Conservation (phyloP, 2,113 vertebrate species). For the Entosphenus tridentatus region DNA sequence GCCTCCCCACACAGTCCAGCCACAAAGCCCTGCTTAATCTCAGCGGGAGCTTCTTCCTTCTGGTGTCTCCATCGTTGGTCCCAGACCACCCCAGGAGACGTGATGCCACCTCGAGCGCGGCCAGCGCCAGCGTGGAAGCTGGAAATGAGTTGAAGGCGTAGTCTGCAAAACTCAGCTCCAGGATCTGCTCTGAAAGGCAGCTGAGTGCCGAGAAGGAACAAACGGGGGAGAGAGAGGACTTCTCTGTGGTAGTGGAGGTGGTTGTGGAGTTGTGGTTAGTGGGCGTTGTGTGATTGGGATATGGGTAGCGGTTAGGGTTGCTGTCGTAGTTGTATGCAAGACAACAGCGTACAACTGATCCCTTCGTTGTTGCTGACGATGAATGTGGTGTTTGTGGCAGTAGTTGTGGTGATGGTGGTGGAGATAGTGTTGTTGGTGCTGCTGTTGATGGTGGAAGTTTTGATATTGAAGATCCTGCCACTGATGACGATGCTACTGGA, state of each 20-base stretch:
- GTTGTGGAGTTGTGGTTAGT: no score
- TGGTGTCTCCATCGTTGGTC: conserved; percentile 12
- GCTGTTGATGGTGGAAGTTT: no score
- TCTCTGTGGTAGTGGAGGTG: no score
- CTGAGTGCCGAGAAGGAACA: no score
- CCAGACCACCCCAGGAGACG: conserved; percentile 22
- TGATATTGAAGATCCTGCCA: neutral
- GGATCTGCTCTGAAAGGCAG: conserved; percentile 31
- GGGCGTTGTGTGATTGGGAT: no score
- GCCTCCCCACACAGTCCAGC: conserved; percentile 36
- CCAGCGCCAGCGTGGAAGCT: conserved; percentile 46
- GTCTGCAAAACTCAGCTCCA: conserved; percentile 62
- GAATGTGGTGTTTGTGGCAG: neutral
- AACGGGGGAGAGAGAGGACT: no score
- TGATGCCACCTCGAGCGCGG: conserved; percentile 36
- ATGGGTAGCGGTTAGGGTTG: no score
- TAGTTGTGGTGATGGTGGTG: conserved; percentile 5
- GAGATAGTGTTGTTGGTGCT: no score
- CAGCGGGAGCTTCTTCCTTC: conserved; percentile 17
- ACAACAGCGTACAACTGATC: no score
- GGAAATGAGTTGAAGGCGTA: conserved; percentile 48
- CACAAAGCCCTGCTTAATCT: conserved; percentile 8
- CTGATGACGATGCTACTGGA: neutral
- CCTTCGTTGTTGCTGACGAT: no score
- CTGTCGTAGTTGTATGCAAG: no score